Percentiles rank a stretch among this genome's conserved stretches.
These are phyloP conservation scores for Epinephelus lanceolatus DNA, from an alignment of 2,113 vertebrate species.

Conservation along the genomic window DNA sequence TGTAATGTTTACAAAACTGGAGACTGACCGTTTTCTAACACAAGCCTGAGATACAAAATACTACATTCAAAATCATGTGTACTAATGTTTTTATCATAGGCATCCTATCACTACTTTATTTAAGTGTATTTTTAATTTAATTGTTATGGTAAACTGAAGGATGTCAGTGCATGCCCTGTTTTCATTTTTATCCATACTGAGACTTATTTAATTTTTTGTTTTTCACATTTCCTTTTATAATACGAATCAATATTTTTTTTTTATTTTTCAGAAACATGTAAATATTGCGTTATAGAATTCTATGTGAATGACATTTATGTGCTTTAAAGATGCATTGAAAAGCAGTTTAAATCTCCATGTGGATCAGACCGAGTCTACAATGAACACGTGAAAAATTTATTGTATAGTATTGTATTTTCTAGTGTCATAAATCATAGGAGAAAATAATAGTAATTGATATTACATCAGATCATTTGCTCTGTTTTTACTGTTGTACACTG, in stretches of 20 bases:
- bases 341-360: conserved; percentile 36
- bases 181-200: conserved; percentile 48
- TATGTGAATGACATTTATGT: conserved; percentile 63
- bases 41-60: conserved; percentile 79
- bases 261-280: conserved; percentile 70
- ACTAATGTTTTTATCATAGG: conserved; percentile 48
- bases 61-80: conserved; percentile 52
- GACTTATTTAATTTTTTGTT: conserved; percentile 70
- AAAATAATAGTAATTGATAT: conserved; percentile 34
- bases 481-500: conserved; percentile 69
- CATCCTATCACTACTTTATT: conserved; percentile 78
- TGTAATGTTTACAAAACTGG: conserved; percentile 76
- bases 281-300: conserved; percentile 64
- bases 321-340: conserved; percentile 41
- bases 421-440: conserved; percentile 50
- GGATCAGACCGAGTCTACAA: conserved; percentile 45
- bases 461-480: conserved; percentile 15
- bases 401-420: conserved; percentile 66
- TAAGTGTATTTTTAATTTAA: conserved; percentile 74
- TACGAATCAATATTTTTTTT: conserved; percentile 32
- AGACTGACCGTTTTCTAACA: conserved; percentile 71
- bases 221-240: conserved; percentile 62
- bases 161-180: conserved; percentile 64
- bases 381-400: conserved; percentile 51
- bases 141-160: conserved; percentile 66